Conservation (phyloP, 2,113 vertebrate species). For the Bos javanicus region DNA sequence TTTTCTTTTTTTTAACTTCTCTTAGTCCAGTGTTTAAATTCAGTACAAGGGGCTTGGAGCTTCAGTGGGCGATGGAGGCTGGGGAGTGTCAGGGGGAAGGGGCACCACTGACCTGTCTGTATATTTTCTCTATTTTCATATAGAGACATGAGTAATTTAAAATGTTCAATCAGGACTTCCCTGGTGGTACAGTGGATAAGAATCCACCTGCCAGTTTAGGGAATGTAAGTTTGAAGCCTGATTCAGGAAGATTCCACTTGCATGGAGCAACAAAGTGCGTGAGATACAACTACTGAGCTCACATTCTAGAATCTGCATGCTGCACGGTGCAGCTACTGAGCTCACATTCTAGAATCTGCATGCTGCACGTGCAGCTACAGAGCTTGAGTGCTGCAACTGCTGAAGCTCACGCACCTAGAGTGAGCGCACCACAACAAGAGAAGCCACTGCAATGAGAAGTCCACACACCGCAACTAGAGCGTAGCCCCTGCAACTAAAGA, state of each 20-base stretch:
- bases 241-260: background rate
- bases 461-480: background rate
- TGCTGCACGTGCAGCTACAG: too few species aligned
- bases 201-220: background rate
- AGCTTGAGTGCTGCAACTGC: background rate
- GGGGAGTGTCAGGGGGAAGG: accelerated
- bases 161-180: background rate
- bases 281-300: background rate
- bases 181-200: background rate
- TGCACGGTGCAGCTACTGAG: background rate
- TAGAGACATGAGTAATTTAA: background rate
- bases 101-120: background rate
- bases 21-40: background rate
- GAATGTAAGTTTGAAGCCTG: background rate
- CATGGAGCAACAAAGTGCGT: accelerated
- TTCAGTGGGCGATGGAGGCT: accelerated
- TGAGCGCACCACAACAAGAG: background rate
- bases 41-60: background rate
- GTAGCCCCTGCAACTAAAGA: background rate
- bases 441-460: background rate
- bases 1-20: background rate
- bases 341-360: background rate
- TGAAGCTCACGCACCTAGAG: background rate
- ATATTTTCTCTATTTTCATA: background rate
- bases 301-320: background rate